Base-by-base conservation (phyloP, 2,888 invertebrate species). In the Ellobium chinense region DNA sequence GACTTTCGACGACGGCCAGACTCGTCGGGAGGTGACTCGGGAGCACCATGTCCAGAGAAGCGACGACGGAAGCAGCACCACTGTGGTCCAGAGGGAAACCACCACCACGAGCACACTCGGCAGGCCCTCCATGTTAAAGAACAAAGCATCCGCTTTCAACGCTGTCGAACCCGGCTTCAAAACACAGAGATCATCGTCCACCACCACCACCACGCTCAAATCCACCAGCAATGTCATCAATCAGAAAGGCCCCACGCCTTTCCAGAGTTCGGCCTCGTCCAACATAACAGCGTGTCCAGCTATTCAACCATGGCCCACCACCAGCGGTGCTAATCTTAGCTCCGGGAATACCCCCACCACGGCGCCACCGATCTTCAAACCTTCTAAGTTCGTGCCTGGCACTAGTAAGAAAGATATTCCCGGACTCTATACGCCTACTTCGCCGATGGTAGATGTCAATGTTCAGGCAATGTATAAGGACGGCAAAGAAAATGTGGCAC, bases 1-100 rank as follows among this genome's bases (percentile, higher is more conserved):
- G 24, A 69, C 70, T 80, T 80, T 80, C 80, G 80, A 80, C 60
- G 75, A 75, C 69, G 80, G 80, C 18, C 68, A 46, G 24, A 74
- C 74, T 46, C 73, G 72, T 27, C 80, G 74, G 36, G 80, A 80
- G 62, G 74, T 80, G 24, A 80, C 56, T 12, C 63, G 54, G 0
- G 78, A 78, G 36, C 80, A 80, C 18, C 80, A 60, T 37, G 68
- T 80, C 1, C 66, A 73, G 58, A 1, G 46, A n/a, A 74, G 74
- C 58, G 74, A 66, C 37, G 74, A 80, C 60, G 80, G 80, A 14
- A 27, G 31, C 24, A 74, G 39, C 68, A 60, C 54, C 34, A 65
- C 56, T 5, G n/a, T 72, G 14, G 63, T 72, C 1, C 70, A 72
- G 37, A 34, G 54, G 36, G 72, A 78, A 63, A 60, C 60, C 31